Base-by-base conservation (phyloP, 1,140 invertebrate species). In the Cherax destructor region DNA sequence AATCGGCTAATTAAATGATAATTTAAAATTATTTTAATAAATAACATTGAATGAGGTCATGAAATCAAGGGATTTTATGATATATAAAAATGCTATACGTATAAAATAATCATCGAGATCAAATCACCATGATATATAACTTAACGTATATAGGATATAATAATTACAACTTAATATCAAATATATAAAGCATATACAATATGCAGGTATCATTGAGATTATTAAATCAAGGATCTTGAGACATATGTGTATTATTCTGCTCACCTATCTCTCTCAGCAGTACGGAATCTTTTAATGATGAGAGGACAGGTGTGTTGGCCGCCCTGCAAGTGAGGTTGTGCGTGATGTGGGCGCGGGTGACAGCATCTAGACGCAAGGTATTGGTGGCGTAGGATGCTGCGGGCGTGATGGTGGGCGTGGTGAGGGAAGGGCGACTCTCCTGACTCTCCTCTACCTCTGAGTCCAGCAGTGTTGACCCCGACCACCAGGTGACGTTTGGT, bases 401-500 rank as follows among this genome's bases (percentile, higher is more conserved):
- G n/a, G 72, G 61, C 16, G 79, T 18, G 24, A 24, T 59, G 49
- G 61, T 41, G 21, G 65, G 21, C 24, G 65, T 59, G 72, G 61
- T 69, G 10, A n/a, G 11, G 47, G 80, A 18, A 7, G 84, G 21
- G 21, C 49, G 7, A 1, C 76, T 30, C 24, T 61, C 76, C 18
- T 83, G 87, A 0, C 80, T 41, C n/a, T 86, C 83, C 78, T 92
- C 83, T 41, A 61, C 86, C 30, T 59, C 77, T 21, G 50, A 16
- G 79, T 92, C 91, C 77, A 92, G n/a, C 1, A 86, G 61, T 49
- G 59, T 65, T 7, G 69, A 50, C 11, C 91, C 91, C 4, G 85
- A 88, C 91, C 91, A 92, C 91, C 91, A 92, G 78, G 91, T 92
- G 30, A 92, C 84, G 85, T 92, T 92, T 0, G 91, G 91, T 0